Evolutionary conservation across 2,797 vertebrate species (phyloP), one percentile per base, ranked within the genome.

Genomic region (Melanotaenia nigrans): DNA sequence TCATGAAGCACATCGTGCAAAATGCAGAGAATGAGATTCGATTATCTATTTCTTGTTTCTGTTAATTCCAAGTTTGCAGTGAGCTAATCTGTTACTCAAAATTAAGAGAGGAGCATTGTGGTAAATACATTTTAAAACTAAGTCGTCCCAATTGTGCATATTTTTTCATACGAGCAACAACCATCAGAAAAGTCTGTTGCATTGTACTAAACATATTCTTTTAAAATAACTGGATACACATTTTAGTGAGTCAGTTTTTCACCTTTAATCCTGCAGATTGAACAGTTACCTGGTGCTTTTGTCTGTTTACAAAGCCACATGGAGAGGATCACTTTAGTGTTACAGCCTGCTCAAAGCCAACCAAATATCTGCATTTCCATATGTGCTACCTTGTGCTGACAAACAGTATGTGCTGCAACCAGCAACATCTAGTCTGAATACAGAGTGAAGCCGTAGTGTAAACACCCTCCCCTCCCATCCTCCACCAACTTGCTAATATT

Each of bases 381-480:
- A 60, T 68, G 65, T 68, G 18, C 55, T 45, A 20, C 67, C 64
- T 65, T 65, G 45, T 47, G 61, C 22, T 47, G 42, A 70, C 72
- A 54, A 33, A 64, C 0, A 0, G 56, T 61, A 53, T 69, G 49
- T 28, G 61, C 55, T 45, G 24, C 42, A n/a, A 66, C 61, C 42
- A 79, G 40, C 33, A 58, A 51, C 25, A 60, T 49, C 45, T 58
- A 5, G 25, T 61, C 24, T 53, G 10, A 65, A 42, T 59, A 40
- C 51, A 56, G 25, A 54, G 40, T 32, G 30, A 32, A 62, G 51
- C 32, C 61, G 60, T n/a, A 28, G 36, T 57, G 18, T 24, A 65
- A 45, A 66, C 33, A 74, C 14, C n/a, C 0, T 61, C 24, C 22
- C 45, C 28, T 70, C 6, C 40, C 65, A 63, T 79, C 9, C 67